Evolutionary conservation across 2,888 invertebrate genomes (phyloP), one percentile per base, ranked within the genome.

Genomic region (Bombyx huttoni): DNA sequence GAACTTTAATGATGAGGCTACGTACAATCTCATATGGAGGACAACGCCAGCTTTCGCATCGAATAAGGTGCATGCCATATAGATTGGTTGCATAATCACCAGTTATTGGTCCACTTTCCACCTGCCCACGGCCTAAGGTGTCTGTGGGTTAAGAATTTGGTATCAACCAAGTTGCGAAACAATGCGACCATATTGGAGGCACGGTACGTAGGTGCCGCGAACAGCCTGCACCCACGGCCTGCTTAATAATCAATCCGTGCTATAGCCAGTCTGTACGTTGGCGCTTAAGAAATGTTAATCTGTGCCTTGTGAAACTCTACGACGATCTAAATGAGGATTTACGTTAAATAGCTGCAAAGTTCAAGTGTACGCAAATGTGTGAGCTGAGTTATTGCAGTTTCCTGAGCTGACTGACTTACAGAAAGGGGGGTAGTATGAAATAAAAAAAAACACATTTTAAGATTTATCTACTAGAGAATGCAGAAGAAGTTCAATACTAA

Each of bases 111-210:
- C 78, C 72, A 78, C 85, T 86, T 86, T 86, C 80, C 82, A 83
- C 78, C 83, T 76, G 78, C 85, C 86, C 86, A 83, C 84, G 76
- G 58, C 63, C 62, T 60, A 60, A 54, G 52, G 58, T 54, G 61
- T 61, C 69, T 66, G 84, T 85, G 82, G 85, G 83, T 70, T 79
- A 70, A 78, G 71, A 68, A 78, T 83, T 81, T 82, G 81, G 83
- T 78, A 71, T 62, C 62, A 61, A 69, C 59, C 61, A 65, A 62
- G 65, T 85, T 86, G 80, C 78, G 82, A 83, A 82, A 87, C 71
- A 56, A 55, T 63, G 61, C 64, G 59, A 70, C 70, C 57, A 66
- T 69, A 66, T 69, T 62, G 70, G 68, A 67, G 68, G 69, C 63
- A 62, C 65, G 58, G 59, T 60, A 74, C 73, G 82, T 81, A 78